A percentile compares a stretch with the other conserved stretches of the same genome.
Conservation (phyloP, 2,797 vertebrate genomes). For the Poeciliopsis presidionis region DNA sequence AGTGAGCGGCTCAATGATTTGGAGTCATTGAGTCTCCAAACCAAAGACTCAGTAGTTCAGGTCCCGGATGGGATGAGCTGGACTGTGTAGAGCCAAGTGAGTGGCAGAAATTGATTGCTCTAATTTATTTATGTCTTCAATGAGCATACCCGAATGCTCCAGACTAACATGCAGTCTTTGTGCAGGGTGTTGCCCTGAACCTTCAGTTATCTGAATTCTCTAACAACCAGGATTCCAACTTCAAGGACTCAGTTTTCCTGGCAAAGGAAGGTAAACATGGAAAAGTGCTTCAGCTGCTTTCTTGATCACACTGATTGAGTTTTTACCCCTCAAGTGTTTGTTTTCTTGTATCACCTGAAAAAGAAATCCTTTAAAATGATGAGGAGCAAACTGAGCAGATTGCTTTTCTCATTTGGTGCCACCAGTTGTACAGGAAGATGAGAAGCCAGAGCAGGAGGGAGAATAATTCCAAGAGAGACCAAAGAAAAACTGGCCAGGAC, state of each 20-base stretch:
- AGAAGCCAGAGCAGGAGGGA: neutral
- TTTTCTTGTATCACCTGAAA: neutral
- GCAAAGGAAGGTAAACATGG: neutral
- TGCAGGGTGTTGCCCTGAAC: constrained; percentile 1
- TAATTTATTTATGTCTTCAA: neutral
- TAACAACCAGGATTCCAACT: neutral
- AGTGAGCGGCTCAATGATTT: too few species aligned
- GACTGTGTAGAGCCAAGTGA: neutral
- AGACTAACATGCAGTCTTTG: neutral
- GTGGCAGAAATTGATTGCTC: neutral
- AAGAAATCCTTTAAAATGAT: neutral
- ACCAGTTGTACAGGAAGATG: neutral
- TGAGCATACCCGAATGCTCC: neutral
- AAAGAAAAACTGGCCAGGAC: neutral
- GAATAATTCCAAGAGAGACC: neutral
- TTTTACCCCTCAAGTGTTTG: neutral
- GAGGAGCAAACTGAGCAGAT: neutral
- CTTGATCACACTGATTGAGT: constrained; percentile 5
- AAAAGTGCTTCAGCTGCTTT: neutral
- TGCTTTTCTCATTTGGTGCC: neutral
- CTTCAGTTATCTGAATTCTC: neutral
- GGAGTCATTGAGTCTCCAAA: neutral
- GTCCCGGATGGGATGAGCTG: neutral
- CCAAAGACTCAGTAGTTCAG: neutral
- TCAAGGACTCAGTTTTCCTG: neutral